These are phyloP conservation scores for Hemibagrus wyckioides DNA, from an alignment of 2,113 vertebrate species.

Conservation along the genomic window DNA sequence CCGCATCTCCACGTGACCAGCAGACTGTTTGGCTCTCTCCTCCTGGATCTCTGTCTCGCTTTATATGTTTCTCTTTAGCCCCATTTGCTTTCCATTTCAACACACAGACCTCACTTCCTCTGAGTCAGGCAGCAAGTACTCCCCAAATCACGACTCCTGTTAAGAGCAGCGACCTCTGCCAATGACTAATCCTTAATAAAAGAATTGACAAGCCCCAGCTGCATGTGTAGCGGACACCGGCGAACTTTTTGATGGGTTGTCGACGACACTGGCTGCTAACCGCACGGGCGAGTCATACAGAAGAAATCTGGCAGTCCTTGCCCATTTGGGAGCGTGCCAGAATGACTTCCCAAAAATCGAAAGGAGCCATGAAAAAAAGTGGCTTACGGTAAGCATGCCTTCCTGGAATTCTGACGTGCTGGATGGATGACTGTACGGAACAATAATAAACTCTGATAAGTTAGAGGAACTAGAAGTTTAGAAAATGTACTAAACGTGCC, in stretches of 20 bases:
- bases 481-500: background rate
- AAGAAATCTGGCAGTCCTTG: slow-evolving; percentile 42
- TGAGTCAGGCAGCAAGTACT: slow-evolving; percentile 59
- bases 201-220: slow-evolving; percentile 1
- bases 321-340: slow-evolving; percentile 52
- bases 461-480: background rate
- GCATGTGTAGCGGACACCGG: slow-evolving; percentile 20
- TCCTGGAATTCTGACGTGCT: slow-evolving; percentile 58
- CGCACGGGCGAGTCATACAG: slow-evolving; percentile 49
- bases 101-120: slow-evolving; percentile 50
- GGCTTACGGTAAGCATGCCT: slow-evolving; percentile 59
- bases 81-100: slow-evolving; percentile 60
- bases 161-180: slow-evolving; percentile 33
- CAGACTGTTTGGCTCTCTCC: slow-evolving; percentile 1
- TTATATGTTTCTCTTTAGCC: slow-evolving; percentile 20
- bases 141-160: slow-evolving; percentile 31
- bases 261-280: slow-evolving; percentile 19
- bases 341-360: slow-evolving; percentile 64
- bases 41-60: background rate
- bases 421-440: slow-evolving; percentile 47
- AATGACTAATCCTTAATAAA: slow-evolving; percentile 40
- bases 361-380: slow-evolving; percentile 33
- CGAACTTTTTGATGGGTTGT: slow-evolving; percentile 18
- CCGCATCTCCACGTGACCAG: background rate
- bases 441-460: slow-evolving; percentile 25